These are phyloP conservation scores for Chaenocephalus aceratus DNA, from an alignment of 2,113 vertebrate species.

Conservation along the genomic window DNA sequence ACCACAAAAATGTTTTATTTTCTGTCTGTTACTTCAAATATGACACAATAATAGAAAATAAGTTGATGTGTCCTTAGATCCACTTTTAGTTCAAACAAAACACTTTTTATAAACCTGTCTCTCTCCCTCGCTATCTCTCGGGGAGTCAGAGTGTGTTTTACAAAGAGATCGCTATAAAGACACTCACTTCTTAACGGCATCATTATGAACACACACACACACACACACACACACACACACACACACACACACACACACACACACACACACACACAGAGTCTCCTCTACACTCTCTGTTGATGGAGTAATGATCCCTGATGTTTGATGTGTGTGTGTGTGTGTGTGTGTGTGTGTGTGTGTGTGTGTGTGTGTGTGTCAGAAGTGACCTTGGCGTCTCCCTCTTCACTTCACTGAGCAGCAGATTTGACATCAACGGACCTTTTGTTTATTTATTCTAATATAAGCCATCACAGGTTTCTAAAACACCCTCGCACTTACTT, in stretches of 20 bases:
- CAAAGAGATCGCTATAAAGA: conserved; percentile 43
- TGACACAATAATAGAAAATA: too few relatives aligned
- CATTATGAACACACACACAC: conserved; percentile 29
- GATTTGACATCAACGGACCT: not conserved
- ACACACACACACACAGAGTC: conserved; percentile 1
- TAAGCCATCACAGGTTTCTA: too few relatives aligned
- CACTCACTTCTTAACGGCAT: conserved; percentile 44
- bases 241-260: not conserved
- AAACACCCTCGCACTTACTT: too few relatives aligned
- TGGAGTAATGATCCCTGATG: conserved; percentile 13
- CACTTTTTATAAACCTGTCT: conserved; percentile 2
- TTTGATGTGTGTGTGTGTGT: not conserved
- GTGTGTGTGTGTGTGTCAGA: not conserved
- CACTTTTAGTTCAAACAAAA: not conserved
- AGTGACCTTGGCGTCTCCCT: conserved; percentile 7
- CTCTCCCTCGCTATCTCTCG: not conserved
- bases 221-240: not conserved
- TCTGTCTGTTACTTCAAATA: too few relatives aligned
- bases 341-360: not conserved
- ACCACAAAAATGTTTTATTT: too few relatives aligned
- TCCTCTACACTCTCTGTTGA: not conserved
- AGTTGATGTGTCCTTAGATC: not conserved
- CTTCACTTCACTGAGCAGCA: not conserved
- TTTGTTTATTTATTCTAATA: too few relatives aligned
- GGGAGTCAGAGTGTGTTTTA: conserved; percentile 38